These are phyloP conservation scores for Sminthurides bifidus DNA, from an alignment of 1,140 invertebrate genomes.

Conservation along the genomic window DNA sequence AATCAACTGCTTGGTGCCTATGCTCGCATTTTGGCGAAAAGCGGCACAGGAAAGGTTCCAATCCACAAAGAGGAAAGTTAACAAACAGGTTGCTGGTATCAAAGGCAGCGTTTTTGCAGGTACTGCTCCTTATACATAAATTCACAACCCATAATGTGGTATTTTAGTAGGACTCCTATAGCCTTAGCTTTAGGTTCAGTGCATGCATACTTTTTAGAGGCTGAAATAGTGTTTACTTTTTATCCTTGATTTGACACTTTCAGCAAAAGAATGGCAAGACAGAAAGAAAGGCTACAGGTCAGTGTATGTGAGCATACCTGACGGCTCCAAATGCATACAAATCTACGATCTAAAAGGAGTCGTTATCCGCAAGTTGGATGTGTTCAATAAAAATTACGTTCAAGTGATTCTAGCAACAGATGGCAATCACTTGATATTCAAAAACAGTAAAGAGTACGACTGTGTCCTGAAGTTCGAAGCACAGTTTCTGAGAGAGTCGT, in stretches of 20 bases:
- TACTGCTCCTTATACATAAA: too few species aligned
- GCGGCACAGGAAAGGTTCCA: conserved; percentile 8
- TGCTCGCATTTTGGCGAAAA: conserved; percentile 5
- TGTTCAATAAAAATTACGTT: conserved; percentile 20
- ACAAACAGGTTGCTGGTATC: conserved; percentile 12
- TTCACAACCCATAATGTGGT: too few species aligned
- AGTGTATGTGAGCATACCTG: conserved; percentile 39
- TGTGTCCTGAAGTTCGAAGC: conserved; percentile 34
- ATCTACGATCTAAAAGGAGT: conserved; percentile 35
- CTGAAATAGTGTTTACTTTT: too few species aligned
- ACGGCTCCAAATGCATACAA: conserved; percentile 33
- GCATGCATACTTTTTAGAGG: too few species aligned
- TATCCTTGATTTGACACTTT: conserved; percentile 12
- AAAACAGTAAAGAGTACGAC: conserved; percentile 49
- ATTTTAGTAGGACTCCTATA: too few species aligned
- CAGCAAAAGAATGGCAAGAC: conserved; percentile 42
- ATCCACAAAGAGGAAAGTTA: conserved; percentile 7
- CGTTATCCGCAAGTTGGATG: conserved; percentile 37
- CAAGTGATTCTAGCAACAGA: conserved; percentile 38
- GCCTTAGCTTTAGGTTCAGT: too few species aligned
- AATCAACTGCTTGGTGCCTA: too few species aligned
- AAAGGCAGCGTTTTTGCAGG: too few species aligned
- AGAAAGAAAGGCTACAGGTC: conserved; percentile 35
- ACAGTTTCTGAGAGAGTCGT: conserved; percentile 15
- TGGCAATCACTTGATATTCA: conserved; percentile 42